A percentile compares a stretch with the other conserved stretches of the same genome.
Conservation (phyloP, 2,888 invertebrate genomes). For the Oeneis ivallda region DNA sequence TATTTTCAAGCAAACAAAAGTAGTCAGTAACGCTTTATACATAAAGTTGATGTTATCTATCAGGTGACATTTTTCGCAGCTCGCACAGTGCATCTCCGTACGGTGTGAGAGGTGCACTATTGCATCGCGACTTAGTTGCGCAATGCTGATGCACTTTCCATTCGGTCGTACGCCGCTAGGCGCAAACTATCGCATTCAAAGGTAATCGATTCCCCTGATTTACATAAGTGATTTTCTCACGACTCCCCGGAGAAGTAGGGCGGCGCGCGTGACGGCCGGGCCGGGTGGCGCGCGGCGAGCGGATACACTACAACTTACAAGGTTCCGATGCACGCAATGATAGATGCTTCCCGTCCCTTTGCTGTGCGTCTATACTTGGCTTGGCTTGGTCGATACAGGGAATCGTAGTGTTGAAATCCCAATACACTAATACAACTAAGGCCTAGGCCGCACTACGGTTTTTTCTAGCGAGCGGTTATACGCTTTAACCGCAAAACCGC, state of each 20-base stretch:
- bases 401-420: too few relatives aligned
- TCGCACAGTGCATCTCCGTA: slow-evolving; percentile 34
- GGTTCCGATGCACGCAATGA: slow-evolving; percentile 49
- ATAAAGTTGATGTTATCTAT: slow-evolving; percentile 15
- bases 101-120: slow-evolving; percentile 41
- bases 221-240: slow-evolving; percentile 76
- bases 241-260: slow-evolving; percentile 68
- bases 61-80: slow-evolving; percentile 14
- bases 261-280: too few relatives aligned
- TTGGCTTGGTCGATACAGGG: too few relatives aligned
- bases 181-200: slow-evolving; percentile 53
- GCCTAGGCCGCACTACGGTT: too few relatives aligned
- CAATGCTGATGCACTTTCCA: slow-evolving; percentile 73
- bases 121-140: slow-evolving; percentile 53
- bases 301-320: slow-evolving; percentile 73
- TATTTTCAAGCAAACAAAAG: background rate
- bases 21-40: slow-evolving; percentile 1
- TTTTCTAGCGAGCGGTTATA: too few relatives aligned
- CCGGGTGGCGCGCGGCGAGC: slow-evolving; percentile 65
- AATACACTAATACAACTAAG: too few relatives aligned
- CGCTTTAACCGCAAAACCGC: too few relatives aligned
- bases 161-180: slow-evolving; percentile 50
- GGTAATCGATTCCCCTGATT: slow-evolving; percentile 76
- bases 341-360: background rate
- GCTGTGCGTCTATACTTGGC: background rate